phyloP scores from a whole-genome alignment of 37 sponge, comb jelly and placozoan genomes.

The Oscarella lobularis region DNA sequence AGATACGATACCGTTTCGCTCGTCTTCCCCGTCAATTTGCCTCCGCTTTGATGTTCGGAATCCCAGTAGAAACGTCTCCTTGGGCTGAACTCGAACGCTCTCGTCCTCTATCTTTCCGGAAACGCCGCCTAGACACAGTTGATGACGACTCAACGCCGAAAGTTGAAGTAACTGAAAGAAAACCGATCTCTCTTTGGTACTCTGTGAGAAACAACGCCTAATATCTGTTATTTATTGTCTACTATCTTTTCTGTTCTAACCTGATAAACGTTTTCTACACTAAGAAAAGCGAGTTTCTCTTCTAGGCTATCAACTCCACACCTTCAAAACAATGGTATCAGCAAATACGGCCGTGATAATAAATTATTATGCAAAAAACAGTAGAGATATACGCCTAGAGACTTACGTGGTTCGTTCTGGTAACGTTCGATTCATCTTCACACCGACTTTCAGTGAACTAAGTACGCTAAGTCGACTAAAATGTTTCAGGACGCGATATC shows the following conservation, averaged over 20 bases:
- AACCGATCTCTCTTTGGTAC: not conserved
- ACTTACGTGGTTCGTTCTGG: no score
- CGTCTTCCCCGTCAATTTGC: not conserved
- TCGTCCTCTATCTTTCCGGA: not conserved
- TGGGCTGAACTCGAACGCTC: not conserved
- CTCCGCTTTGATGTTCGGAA: not conserved
- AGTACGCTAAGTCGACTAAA: not conserved
- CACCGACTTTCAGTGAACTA: not conserved
- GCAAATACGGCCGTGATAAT: no score
- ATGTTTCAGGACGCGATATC: not conserved
- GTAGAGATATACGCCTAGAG: no score
- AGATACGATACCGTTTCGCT: no score
- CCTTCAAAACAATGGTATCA: no score
- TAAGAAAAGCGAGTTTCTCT: no score
- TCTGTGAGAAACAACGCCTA: not conserved
- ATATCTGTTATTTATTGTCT: no score
- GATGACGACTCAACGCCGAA: not conserved
- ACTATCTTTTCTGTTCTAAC: no score
- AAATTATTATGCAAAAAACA: no score
- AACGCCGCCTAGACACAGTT: not conserved
- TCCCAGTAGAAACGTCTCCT: not conserved
- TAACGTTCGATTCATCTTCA: no score
- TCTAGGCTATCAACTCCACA: no score
- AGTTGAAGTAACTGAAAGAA: not conserved
- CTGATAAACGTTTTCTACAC: no score